Evolutionary conservation across 2,797 vertebrate species (phyloP), one percentile per base, ranked within the genome.

Genomic region (Eospalax fontanierii): DNA sequence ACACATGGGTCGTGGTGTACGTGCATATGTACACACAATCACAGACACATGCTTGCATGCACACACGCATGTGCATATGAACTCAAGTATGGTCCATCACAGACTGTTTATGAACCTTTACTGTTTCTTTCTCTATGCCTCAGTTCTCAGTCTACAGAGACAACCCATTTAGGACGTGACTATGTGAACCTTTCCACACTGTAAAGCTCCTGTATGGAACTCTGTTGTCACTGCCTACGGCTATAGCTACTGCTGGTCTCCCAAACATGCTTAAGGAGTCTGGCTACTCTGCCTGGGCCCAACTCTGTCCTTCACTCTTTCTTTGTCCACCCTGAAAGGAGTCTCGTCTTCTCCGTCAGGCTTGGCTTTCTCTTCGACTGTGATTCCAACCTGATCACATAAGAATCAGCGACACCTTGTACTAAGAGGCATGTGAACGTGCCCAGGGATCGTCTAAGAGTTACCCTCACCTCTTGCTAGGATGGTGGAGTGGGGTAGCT

Each of bases 401-500:
- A 28, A 35, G 15, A 46, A 30, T 43, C 15, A 35, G 65, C 18
- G 87, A 74, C 11, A 15, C 30, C 61, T 43, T 21, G 57, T 0
- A 30, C 4, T 10, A n/a, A 75, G 65, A 50, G 1, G 12, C 21
- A 0, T 1, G 2, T n/a, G 12, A 11, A 2, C 1, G 35, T 2
- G 6, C 38, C 2, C 8, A 1, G 26, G 5, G 6, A 11, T 6
- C 10, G 40, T 71, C 87, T 12, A 15, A 12, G 75, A 5, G 6
- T 21, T 0, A 4, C 4, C 4, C 19, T 0, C 33, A 5, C 1
- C 16, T 24, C 43, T 38, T 18, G 40, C 38, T 28, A 18, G 75
- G 43, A 10, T 6, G 0, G 0, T 0, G 0, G 38, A 7, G 0
- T 6, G 24, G 1, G n/a, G n/a, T n/a, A 4, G 63, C 11, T 73